Percentiles rank a stretch among this genome's conserved stretches.
Evolutionary conservation across 2,888 invertebrate species (phyloP).

Genomic region (Argynnis bischoffii): DNA sequence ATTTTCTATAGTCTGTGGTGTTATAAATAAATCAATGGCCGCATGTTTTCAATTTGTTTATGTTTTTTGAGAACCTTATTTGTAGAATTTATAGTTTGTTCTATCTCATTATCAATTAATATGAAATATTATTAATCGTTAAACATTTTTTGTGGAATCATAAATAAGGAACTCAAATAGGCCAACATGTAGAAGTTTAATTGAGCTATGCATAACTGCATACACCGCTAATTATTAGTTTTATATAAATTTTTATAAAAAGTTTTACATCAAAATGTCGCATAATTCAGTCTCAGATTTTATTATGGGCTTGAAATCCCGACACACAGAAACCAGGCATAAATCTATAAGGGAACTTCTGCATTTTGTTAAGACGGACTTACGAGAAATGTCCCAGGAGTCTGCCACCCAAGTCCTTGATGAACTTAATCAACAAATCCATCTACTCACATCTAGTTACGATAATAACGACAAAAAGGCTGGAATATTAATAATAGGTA

Average conservation of each 20-base stretch:
- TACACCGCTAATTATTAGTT: background rate
- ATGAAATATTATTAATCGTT: background rate
- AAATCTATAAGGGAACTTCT: constrained; percentile 94
- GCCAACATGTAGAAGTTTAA: constrained; percentile 15
- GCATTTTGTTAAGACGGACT: constrained; percentile 93
- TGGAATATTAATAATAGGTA: constrained; percentile 94
- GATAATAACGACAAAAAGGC: constrained; percentile 97
- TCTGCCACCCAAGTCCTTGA: constrained; percentile 93
- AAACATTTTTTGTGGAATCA: background rate
- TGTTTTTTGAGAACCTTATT: constrained; percentile 42
- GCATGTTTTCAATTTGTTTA: constrained; percentile 63
- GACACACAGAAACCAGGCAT: constrained; percentile 90
- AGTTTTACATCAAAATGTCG: constrained; percentile 32
- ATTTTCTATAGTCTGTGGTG: background rate
- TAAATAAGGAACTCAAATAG: background rate
- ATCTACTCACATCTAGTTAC: constrained; percentile 95
- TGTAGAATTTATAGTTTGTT: background rate
- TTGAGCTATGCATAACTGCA: background rate
- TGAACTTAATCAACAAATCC: constrained; percentile 96
- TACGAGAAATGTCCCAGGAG: constrained; percentile 93
- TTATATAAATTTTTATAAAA: constrained; percentile 1
- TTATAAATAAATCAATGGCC: constrained; percentile 50
- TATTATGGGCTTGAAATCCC: constrained; percentile 93
- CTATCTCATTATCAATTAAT: background rate
- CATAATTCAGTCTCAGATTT: constrained; percentile 83